Base-by-base conservation (phyloP, 2,888 invertebrate species). In the Ochropleura leucogaster region DNA sequence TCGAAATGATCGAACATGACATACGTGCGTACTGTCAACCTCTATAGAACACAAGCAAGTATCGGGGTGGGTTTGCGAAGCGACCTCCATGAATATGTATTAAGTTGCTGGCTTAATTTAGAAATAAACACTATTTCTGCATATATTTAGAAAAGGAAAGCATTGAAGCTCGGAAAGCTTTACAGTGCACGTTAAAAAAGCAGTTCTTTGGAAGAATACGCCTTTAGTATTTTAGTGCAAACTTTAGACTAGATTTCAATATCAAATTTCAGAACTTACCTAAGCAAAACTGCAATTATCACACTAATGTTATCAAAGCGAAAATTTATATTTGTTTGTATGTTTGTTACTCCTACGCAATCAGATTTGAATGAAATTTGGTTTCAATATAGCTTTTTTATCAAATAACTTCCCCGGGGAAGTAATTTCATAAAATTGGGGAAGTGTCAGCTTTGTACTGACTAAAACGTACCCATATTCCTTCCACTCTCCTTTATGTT, bases 81-180 rank as follows among this genome's bases (percentile, higher is more conserved):
- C 62, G 42, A 7, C 14, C 44, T 62, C 14, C 44, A 62, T 44
- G 62, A 62, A 62, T 62, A 62, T 62, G 42, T 62, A 62, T 62
- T 44, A 62, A 4, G 14, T 62, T 44, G n/a, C 62, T 44, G 12
- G 44, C n/a, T 62, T 62, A 62, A 44, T 62, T 62, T 62, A 62
- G 44, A 44, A 14, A 44, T 20, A 44, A 62, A 44, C 7, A 44
- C 44, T 44, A 44, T 20, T 8, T 62, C n/a, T 12, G n/a, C 44
- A 20, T 44, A 59, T 18, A 1, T 1, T 9, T 18, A 42, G 18
- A 60, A 18, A 42, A 42, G 10, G 9, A 60, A 44, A 62, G n/a
- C 6, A 44, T 44, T 44, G 14, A 62, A 20, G n/a, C 62, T 62
- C 62, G n/a, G 5, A 18, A 12, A 44, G 4, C n/a, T 40, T 40